phyloP scores from a whole-genome alignment of 2,113 vertebrate species.

The Rousettus leschenaultii region DNA sequence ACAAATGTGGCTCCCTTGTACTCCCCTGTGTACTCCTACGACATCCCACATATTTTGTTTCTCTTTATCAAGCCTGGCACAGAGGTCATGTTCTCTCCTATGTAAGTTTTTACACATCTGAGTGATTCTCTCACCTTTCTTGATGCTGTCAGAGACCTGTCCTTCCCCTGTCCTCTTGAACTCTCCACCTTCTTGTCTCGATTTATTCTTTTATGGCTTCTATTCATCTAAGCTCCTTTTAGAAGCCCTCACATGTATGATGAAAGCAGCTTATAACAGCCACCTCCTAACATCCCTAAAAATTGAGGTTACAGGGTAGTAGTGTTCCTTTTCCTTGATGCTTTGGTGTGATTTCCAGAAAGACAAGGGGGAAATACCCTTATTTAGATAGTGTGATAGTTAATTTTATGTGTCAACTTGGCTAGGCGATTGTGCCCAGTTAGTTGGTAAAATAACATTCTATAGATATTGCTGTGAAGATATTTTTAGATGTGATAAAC shows the following conservation, averaged over 20 bases:
- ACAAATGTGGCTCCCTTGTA: not conserved
- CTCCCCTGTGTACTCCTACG: not conserved
- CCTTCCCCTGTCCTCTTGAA: not conserved
- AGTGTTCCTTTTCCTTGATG: not conserved
- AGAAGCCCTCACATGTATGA: not conserved
- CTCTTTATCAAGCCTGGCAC: not conserved
- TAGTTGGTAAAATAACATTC: not conserved
- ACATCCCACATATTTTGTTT: not conserved
- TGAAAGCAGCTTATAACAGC: not conserved
- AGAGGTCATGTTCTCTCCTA: not conserved
- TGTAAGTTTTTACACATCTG: not conserved
- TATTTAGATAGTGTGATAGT: not conserved
- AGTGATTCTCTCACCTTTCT: not conserved
- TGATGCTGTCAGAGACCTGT: not conserved
- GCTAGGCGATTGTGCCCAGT: not conserved
- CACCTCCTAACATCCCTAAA: not conserved
- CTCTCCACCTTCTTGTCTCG: not conserved
- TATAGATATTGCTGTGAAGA: not conserved
- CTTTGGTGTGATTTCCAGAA: not conserved
- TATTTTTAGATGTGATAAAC: not conserved
- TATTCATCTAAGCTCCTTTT: not conserved
- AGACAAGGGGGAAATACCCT: not conserved
- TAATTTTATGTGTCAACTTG: not conserved
- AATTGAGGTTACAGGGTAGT: not conserved
- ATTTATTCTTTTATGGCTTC: not conserved